Evolutionary conservation across 2,888 invertebrate species (phyloP).

Genomic region (Graphium colonna): DNA sequence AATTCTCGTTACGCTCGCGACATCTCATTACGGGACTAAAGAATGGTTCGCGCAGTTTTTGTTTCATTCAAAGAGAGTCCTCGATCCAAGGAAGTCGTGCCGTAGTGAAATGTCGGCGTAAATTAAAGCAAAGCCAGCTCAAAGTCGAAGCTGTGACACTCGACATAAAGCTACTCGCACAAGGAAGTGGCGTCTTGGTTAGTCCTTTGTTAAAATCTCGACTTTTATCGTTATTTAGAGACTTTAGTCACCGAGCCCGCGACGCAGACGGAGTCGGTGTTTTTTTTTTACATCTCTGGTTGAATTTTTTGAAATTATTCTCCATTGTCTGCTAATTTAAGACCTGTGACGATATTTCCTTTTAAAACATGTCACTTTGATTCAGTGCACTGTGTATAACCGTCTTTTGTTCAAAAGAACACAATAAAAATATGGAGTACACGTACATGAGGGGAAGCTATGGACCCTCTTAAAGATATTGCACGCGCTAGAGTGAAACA

Average conservation of each 20-base stretch:
- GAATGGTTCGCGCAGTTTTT: background rate
- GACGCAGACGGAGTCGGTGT: constrained; percentile 1
- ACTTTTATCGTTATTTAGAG: constrained; percentile 16
- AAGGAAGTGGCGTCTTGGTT: constrained; percentile 10
- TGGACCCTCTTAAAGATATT: too few species aligned
- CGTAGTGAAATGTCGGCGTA: constrained; percentile 10
- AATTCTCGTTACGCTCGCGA: constrained; percentile 1
- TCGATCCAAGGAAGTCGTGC: constrained; percentile 13
- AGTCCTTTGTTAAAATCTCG: constrained; percentile 2
- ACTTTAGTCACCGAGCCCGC: constrained; percentile 1
- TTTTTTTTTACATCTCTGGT: constrained; percentile 5
- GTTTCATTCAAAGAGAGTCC: background rate
- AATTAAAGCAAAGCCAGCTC: constrained; percentile 19
- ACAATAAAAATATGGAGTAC: too few species aligned
- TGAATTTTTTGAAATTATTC: background rate
- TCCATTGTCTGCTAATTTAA: background rate
- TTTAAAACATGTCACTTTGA: too few species aligned
- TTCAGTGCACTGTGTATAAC: too few species aligned
- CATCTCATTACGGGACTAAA: constrained; percentile 5
- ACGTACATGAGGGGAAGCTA: too few species aligned
- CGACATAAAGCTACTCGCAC: constrained; percentile 15
- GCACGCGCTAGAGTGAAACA: too few species aligned
- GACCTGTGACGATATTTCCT: background rate
- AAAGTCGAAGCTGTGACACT: constrained; percentile 15
- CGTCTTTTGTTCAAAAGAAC: too few species aligned